Evolutionary conservation across 2,113 vertebrate genomes (phyloP).

Genomic region (Typhlomys cinereus): DNA sequence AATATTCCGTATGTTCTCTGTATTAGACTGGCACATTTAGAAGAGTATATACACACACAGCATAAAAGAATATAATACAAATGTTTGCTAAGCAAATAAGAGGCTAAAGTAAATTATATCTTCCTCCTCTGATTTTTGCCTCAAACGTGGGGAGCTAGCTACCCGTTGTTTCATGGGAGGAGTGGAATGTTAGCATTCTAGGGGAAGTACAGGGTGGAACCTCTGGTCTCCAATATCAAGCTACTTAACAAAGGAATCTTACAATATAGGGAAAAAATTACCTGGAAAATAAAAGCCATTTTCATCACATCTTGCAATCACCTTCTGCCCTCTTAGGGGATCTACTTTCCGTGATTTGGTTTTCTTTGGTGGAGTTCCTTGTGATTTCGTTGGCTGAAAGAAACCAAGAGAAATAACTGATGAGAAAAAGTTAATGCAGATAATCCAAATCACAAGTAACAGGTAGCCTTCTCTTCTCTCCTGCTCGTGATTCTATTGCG

Average conservation of each 20-base stretch:
- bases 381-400: slow-evolving; percentile 73
- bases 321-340: slow-evolving; percentile 84
- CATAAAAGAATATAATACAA: background rate
- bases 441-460: background rate
- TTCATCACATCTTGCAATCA: slow-evolving; percentile 87
- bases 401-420: background rate
- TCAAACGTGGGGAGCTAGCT: background rate
- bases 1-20: background rate
- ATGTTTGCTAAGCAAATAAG: slow-evolving; percentile 16
- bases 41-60: background rate
- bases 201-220: background rate
- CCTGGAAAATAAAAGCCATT: slow-evolving; percentile 91
- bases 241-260: slow-evolving; percentile 2
- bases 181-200: background rate
- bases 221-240: background rate
- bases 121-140: background rate
- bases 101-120: background rate
- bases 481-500: background rate
- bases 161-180: background rate
- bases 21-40: background rate
- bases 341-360: slow-evolving; percentile 74
- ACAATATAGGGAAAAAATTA: slow-evolving; percentile 67
- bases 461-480: background rate
- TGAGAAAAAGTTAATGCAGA: background rate
- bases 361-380: slow-evolving; percentile 73